These are phyloP conservation scores for Eueides isabella DNA, from an alignment of 1,140 invertebrate species.

Conservation along the genomic window DNA sequence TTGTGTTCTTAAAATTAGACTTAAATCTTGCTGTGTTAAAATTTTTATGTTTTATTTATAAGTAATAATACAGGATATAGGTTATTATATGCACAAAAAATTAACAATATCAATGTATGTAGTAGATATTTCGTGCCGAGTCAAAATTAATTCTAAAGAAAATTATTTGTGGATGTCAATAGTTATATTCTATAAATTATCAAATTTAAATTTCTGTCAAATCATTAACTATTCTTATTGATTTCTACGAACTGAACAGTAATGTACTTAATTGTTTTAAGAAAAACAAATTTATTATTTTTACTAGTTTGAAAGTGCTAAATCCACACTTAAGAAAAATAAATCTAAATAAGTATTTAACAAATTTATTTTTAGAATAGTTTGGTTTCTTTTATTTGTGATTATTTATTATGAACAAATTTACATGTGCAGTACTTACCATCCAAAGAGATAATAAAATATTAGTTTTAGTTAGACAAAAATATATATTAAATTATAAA, in stretches of 20 bases:
- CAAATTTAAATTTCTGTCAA: not conserved
- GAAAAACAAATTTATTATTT: not conserved
- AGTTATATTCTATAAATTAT: not conserved
- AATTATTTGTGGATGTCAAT: not conserved
- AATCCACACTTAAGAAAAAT: too few relatives aligned
- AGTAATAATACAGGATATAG: not conserved
- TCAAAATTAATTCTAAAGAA: not conserved
- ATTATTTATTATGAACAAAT: slow-evolving; percentile 4
- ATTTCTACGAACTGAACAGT: not conserved
- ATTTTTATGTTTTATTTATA: too few relatives aligned
- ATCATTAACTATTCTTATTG: not conserved
- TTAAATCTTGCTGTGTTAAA: too few relatives aligned
- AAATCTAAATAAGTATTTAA: too few relatives aligned
- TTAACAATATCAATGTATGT: not conserved
- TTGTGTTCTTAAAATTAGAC: too few relatives aligned
- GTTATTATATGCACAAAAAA: slow-evolving; percentile 2
- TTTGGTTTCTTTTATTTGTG: too few relatives aligned
- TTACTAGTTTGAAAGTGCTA: too few relatives aligned
- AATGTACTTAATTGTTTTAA: not conserved
- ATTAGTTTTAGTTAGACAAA: not conserved
- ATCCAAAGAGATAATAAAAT: slow-evolving; percentile 14
- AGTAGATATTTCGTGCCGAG: not conserved
- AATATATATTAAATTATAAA: too few relatives aligned
- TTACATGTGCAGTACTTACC: not conserved
- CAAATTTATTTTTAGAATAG: too few relatives aligned